These are phyloP conservation scores for Psettodes erumei DNA, from an alignment of 2,113 vertebrate species.

Conservation along the genomic window DNA sequence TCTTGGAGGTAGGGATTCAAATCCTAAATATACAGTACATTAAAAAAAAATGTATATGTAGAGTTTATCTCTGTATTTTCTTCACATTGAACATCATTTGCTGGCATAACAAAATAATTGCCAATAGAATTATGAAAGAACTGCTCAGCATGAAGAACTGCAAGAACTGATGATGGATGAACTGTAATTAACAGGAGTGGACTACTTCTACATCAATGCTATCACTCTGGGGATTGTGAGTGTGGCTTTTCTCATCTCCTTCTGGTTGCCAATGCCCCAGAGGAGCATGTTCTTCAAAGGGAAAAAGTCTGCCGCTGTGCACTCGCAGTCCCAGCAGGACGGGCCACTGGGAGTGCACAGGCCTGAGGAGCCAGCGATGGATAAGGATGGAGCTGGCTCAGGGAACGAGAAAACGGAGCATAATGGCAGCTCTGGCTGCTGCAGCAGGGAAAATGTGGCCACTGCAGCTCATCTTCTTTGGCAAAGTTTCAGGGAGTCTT, in stretches of 20 bases:
- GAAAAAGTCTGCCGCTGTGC: slow-evolving; percentile 22
- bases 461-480: slow-evolving; percentile 67
- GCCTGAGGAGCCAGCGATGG: slow-evolving; percentile 23
- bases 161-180: slow-evolving; percentile 2
- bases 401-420: slow-evolving; percentile 29
- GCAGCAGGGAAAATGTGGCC: slow-evolving; percentile 48
- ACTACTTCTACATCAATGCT: slow-evolving; percentile 77
- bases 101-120: background rate
- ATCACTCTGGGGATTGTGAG: slow-evolving; percentile 74
- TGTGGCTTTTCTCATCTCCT: slow-evolving; percentile 73
- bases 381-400: slow-evolving; percentile 30
- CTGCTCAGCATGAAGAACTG: background rate
- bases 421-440: slow-evolving; percentile 40
- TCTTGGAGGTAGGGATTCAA: slow-evolving; percentile 57
- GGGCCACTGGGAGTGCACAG: background rate
- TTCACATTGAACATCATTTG: background rate
- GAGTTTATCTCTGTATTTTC: background rate
- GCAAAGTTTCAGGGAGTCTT: slow-evolving; percentile 77
- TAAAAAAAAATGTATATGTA: background rate
- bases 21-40: background rate
- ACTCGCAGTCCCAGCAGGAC: slow-evolving; percentile 33
- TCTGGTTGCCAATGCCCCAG: slow-evolving; percentile 77
- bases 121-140: background rate
- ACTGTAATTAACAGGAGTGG: slow-evolving; percentile 55
- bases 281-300: slow-evolving; percentile 75